These are phyloP conservation scores for Hestina assimilis DNA, from an alignment of 1,140 invertebrate genomes.

Conservation along the genomic window DNA sequence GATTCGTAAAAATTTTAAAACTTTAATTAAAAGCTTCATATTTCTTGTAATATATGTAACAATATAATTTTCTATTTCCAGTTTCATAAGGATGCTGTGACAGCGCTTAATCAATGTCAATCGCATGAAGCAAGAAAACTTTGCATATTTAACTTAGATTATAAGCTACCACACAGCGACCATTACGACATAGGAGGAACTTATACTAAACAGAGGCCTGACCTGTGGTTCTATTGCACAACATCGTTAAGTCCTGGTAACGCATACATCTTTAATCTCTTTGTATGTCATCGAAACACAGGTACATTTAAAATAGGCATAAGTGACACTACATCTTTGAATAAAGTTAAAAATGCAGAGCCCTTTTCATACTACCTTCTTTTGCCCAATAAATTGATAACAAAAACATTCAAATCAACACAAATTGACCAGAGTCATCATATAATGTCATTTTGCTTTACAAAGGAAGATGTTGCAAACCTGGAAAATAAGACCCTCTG, in stretches of 20 bases:
- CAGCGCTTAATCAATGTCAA: slow-evolving; percentile 40
- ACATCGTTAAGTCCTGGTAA: slow-evolving; percentile 39
- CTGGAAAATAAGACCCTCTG: slow-evolving; percentile 28
- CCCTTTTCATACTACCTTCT: slow-evolving; percentile 6
- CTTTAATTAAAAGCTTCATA: no score
- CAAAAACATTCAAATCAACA: slow-evolving; percentile 36
- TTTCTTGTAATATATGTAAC: not conserved
- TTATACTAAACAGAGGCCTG: slow-evolving; percentile 37
- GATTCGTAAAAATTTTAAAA: no score
- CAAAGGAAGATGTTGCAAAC: slow-evolving; percentile 19
- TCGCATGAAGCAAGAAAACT: slow-evolving; percentile 40
- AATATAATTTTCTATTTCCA: slow-evolving; percentile 28
- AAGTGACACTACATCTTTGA: slow-evolving; percentile 30
- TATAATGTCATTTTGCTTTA: slow-evolving; percentile 48
- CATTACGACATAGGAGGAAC: slow-evolving; percentile 60
- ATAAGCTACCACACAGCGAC: slow-evolving; percentile 36
- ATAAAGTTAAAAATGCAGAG: slow-evolving; percentile 8
- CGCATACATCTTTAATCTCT: slow-evolving; percentile 52
- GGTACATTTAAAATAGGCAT: slow-evolving; percentile 45
- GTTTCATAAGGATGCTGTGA: slow-evolving; percentile 35
- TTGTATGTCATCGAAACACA: slow-evolving; percentile 46
- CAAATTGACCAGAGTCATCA: slow-evolving; percentile 40
- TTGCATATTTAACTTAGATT: slow-evolving; percentile 45
- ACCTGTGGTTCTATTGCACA: slow-evolving; percentile 57
- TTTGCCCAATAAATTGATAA: slow-evolving; percentile 29